phyloP scores from a whole-genome alignment of 1,140 invertebrate species.

The Halesus radiatus region DNA sequence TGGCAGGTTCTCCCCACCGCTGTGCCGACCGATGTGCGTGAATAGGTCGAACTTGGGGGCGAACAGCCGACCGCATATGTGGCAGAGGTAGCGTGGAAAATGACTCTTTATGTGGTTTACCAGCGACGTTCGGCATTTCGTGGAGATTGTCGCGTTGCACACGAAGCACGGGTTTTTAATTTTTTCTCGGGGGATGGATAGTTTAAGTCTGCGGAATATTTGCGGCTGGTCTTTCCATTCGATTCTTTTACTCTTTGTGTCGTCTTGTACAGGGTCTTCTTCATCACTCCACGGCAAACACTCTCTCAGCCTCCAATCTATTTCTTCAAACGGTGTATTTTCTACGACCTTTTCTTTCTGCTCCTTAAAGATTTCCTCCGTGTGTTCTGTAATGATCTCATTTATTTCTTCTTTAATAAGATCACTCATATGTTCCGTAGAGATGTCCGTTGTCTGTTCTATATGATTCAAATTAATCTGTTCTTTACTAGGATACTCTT shows the following conservation, averaged over 20 bases:
- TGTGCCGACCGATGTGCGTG: neutral
- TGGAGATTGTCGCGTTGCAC: neutral
- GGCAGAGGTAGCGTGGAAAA: conserved; percentile 6
- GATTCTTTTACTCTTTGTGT: conserved; percentile 9
- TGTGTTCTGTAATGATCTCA: no score
- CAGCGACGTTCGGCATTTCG: neutral
- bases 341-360: no score
- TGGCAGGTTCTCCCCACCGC: neutral
- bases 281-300: no score
- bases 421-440: no score
- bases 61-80: neutral
- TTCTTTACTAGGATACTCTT: no score
- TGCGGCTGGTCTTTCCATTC: conserved; percentile 13
- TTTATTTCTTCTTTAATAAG: no score
- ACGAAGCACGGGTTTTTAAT: neutral
- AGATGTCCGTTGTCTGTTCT: no score
- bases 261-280: neutral
- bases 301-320: no score
- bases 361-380: no score
- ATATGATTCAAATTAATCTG: no score
- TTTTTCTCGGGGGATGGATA: neutral
- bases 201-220: no score
- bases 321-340: no score
- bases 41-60: neutral
- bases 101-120: neutral